Evolutionary conservation across 2,113 vertebrate genomes (phyloP), one percentile per base, ranked within the genome.

Genomic region (Recurvirostra avosetta): DNA sequence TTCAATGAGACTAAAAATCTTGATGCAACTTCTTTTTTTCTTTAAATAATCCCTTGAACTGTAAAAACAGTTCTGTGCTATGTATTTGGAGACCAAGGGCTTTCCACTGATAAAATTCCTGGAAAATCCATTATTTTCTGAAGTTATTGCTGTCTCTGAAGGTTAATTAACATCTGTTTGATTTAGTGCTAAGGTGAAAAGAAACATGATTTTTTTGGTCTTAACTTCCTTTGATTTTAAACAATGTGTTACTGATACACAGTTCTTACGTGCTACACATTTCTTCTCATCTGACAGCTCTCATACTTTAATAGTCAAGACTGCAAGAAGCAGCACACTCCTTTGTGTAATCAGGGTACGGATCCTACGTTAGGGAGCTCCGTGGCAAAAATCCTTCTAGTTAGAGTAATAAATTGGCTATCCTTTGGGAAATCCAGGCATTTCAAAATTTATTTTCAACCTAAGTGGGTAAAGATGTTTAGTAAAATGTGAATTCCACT

Each of bases 1-100:
- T 89, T 91, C 77, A 92, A 56, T 41, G 76, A 94, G 83, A 81
- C 65, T 84, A 81, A 89, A 94, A 92, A 78, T 76, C 95, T 94
- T 84, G 49, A 80, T 85, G 74, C 18, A 65, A 89, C 52, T 87
- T 47, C 73, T 36, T 74, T 75, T 83, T 83, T 79, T 43, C 83
- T 88, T 88, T 36, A 89, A 96, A 72, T 94, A 92, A 96, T 87
- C 86, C 83, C 49, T 81, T 52, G 16, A 91, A 72, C 73, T 65
- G 56, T 68, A 74, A 95, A 83, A 94, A 63, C 40, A 38, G 26
- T 63, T 72, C 52, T 75, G 56, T 75, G 61, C 65, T 78, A 19
- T 40, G 10, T 16, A 68, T 56, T 65, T 91, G 65, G 55, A 91
- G 34, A 63, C n/a, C 23, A 67, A 87, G 25, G 41, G 27, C 11